Evolutionary conservation across 1,140 invertebrate genomes (phyloP), one percentile per base, ranked within the genome.

Genomic region (Drosophila lacertosa): DNA sequence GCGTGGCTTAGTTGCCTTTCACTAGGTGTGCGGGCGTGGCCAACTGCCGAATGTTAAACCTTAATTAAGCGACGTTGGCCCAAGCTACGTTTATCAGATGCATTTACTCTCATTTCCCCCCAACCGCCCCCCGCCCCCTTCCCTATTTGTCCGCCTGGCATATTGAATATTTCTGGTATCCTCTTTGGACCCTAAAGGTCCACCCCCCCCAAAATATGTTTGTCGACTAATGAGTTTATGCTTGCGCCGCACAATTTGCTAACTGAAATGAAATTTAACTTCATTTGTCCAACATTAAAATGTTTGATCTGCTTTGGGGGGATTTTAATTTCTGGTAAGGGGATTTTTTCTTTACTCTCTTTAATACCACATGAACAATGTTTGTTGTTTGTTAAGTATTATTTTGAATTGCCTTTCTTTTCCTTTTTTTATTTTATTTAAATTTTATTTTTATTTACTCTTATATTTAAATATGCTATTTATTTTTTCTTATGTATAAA

Each of bases 201-300:
- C 22, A 26, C n/a, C n/a, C n/a, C n/a, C n/a, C n/a, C n/a, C n/a
- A n/a, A n/a, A 26, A 59, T 66, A 65, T 66, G 45, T 51, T 66
- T 71, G 33, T 32, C 47, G 33, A 47, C 63, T 72, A 72, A 72
- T 72, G 63, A 72, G 69, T 72, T 67, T 67, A 72, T 72, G 69
- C 59, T 72, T 67, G 54, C 29, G 60, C 42, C 48, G 39, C 9
- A 40, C 55, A 71, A 57, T 71, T 71, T 71, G 68, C 68, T 32
- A 51, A 47, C 24, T 15, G 6, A 51, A 72, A 57, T 47, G 32
- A 59, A 67, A 54, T 60, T 72, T 53, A 2, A 59, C 48, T 67
- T 47, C 32, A 40, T 45, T 42, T 47, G 7, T 22, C 26, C 15
- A n/a, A n/a, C 2, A 37, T 7, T 22, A 7, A 47, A 54, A 69